A percentile compares a stretch with the other conserved stretches of the same genome.
Evolutionary conservation across 2,113 vertebrate genomes (phyloP).

Genomic region (Larimichthys crocea): DNA sequence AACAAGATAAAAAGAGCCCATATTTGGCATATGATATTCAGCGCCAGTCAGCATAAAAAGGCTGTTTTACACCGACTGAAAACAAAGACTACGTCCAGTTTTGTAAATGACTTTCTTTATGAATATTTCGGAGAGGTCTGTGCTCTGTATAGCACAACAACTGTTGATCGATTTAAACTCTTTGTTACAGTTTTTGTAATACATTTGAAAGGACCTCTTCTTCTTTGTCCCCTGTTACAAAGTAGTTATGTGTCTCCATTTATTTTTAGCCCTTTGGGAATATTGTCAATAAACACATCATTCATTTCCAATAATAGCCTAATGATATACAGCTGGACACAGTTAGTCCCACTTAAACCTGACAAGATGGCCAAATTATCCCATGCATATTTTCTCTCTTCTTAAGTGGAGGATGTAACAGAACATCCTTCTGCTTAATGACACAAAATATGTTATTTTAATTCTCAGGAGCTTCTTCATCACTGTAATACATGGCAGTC

Average conservation of each 20-base stretch:
- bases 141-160: not conserved
- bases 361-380: not conserved
- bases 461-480: not conserved
- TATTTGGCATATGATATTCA: slow-evolving; percentile 14
- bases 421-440: not conserved
- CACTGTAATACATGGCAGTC: not conserved
- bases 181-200: not conserved
- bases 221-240: not conserved
- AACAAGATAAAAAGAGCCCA: slow-evolving; percentile 11
- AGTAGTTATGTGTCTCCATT: not conserved
- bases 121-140: not conserved
- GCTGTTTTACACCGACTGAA: not conserved
- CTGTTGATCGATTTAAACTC: too few species aligned
- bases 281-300: not conserved
- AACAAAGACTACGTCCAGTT: not conserved
- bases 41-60: not conserved
- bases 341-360: not conserved
- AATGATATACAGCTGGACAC: not conserved
- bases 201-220: not conserved
- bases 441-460: not conserved
- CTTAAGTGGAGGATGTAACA: not conserved
- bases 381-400: not conserved
- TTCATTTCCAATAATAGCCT: not conserved
- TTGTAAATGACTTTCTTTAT: not conserved
- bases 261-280: not conserved